Percentiles rank a stretch among this genome's conserved stretches.
These are phyloP conservation scores for Melinaea marsaeus DNA, from an alignment of 2,888 invertebrate species.

Conservation along the genomic window DNA sequence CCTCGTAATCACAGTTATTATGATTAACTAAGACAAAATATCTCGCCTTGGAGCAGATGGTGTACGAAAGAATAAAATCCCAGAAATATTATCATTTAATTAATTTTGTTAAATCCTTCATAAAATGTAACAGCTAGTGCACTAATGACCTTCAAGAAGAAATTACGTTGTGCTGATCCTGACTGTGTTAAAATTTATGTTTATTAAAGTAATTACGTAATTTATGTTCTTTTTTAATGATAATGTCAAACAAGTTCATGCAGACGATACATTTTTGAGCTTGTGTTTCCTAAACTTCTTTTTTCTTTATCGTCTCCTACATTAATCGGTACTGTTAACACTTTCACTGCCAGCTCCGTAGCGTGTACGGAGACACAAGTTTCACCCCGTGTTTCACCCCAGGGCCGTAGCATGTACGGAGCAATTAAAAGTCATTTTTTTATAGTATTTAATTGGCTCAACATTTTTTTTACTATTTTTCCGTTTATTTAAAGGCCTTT, in stretches of 20 bases:
- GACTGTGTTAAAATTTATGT: not conserved
- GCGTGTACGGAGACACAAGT: too few relatives aligned
- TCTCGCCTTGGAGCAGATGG: conserved; percentile 15
- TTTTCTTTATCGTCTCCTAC: not conserved
- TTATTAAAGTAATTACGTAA: not conserved
- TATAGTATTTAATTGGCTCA: too few relatives aligned
- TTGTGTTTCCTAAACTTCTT: not conserved
- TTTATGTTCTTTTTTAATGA: not conserved
- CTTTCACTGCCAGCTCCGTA: too few relatives aligned
- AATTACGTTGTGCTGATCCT: not conserved
- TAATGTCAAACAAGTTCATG: not conserved
- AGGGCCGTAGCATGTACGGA: too few relatives aligned
- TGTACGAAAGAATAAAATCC: conserved; percentile 23
- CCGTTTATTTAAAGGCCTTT: too few relatives aligned
- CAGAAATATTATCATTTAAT: conserved; percentile 3
- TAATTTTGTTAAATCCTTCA: not conserved
- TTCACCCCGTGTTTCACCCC: too few relatives aligned
- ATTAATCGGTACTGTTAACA: not conserved
- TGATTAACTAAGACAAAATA: conserved; percentile 22
- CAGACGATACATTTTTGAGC: not conserved
- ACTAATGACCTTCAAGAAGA: not conserved
- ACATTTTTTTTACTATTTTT: too few relatives aligned
- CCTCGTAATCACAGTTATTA: conserved; percentile 16
- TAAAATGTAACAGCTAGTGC: not conserved
- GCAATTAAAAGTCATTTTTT: too few relatives aligned